A percentile compares a stretch with the other conserved stretches of the same genome.
phyloP scores from a whole-genome alignment of 2,113 vertebrate genomes.

The Alces alces region DNA sequence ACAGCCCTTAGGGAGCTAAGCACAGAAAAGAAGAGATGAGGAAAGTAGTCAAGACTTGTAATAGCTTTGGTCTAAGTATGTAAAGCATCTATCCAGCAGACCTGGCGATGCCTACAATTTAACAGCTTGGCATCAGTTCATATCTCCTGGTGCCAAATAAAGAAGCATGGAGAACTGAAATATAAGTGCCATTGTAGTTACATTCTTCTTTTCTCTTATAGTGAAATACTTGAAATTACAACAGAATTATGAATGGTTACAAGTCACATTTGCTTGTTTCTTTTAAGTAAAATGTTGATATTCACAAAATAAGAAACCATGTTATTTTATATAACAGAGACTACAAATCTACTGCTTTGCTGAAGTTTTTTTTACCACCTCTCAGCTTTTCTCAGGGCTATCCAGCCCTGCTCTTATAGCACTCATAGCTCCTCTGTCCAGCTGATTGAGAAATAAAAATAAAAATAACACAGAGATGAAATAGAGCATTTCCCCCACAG shows the following conservation, averaged over 20 bases:
- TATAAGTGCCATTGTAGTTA: background rate
- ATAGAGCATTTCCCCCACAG: background rate
- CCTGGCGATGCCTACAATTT: constrained; percentile 11
- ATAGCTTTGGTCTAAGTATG: background rate
- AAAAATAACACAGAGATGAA: background rate
- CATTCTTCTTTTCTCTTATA: background rate
- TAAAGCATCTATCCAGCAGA: background rate
- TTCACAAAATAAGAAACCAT: background rate
- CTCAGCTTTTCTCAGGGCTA: background rate
- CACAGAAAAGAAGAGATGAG: background rate
- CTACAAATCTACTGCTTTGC: background rate
- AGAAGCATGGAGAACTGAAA: background rate
- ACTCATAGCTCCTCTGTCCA: background rate
- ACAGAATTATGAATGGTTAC: background rate
- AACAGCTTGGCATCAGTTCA: constrained; percentile 1
- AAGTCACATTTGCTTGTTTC: background rate
- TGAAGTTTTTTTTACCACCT: background rate
- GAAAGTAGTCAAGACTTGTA: constrained; percentile 25
- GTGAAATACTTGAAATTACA: background rate
- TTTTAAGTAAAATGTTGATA: background rate
- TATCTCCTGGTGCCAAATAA: background rate
- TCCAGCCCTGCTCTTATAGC: background rate
- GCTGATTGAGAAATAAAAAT: background rate
- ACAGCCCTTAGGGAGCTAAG: constrained; percentile 38
- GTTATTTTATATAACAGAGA: background rate